Evolutionary conservation across 2,888 invertebrate genomes (phyloP).

Genomic region (Drosophila kambysellisi): DNA sequence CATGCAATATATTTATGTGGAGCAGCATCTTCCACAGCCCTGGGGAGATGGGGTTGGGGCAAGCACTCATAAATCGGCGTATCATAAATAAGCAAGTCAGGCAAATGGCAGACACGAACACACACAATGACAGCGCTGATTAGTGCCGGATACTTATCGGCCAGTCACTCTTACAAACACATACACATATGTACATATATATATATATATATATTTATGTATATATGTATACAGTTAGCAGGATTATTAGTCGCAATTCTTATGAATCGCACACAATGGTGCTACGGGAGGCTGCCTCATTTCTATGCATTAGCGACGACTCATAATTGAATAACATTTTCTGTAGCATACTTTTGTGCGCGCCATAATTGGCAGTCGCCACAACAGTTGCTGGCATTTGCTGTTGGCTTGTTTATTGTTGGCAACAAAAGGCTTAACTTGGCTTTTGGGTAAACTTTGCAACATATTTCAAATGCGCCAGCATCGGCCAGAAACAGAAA

Average conservation of each 20-base stretch:
- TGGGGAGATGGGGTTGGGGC: not conserved
- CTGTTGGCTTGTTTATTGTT: conserved; percentile 33
- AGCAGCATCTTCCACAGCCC: conserved; percentile 2
- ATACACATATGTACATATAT: not conserved
- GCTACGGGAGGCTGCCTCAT: conserved; percentile 1
- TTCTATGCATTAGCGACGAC: conserved; percentile 27
- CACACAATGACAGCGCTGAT: conserved; percentile 52
- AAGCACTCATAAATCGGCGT: conserved; percentile 30
- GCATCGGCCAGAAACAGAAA: conserved; percentile 8
- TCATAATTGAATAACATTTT: conserved; percentile 69
- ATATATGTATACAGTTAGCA: not conserved
- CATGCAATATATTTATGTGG: conserved; percentile 69
- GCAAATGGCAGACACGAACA: conserved; percentile 27
- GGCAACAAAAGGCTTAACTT: conserved; percentile 69
- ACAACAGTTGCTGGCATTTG: conserved; percentile 5
- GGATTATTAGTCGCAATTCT: conserved; percentile 20
- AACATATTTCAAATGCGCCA: conserved; percentile 44
- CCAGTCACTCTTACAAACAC: not conserved
- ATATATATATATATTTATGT: not conserved
- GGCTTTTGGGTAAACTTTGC: conserved; percentile 52
- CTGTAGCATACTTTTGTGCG: conserved; percentile 55
- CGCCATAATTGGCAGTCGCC: conserved; percentile 56
- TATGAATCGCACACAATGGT: not conserved
- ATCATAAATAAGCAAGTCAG: conserved; percentile 61
- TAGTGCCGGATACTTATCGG: conserved; percentile 37